phyloP scores from a whole-genome alignment of 2,797 vertebrate species.

The Pristis pectinata region DNA sequence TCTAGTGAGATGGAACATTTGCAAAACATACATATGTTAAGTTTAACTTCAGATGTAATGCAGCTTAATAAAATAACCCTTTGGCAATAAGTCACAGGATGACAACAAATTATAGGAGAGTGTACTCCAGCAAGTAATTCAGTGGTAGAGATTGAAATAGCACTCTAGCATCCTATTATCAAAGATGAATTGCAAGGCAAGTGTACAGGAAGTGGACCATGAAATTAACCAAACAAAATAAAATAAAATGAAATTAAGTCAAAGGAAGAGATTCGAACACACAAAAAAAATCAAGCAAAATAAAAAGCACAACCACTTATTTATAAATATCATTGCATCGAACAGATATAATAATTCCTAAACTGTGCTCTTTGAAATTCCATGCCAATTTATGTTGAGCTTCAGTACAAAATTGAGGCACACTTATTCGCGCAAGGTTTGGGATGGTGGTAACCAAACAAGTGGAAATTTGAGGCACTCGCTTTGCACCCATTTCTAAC shows the following conservation, averaged over 20 bases:
- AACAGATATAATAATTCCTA: neutral
- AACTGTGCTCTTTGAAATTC: neutral
- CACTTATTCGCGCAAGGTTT: too few relatives aligned
- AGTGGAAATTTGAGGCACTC: neutral
- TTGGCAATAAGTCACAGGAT: neutral
- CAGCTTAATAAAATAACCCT: neutral
- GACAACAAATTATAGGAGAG: neutral
- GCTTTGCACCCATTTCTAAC: neutral
- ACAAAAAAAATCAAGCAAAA: neutral
- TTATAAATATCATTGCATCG: neutral
- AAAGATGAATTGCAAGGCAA: neutral
- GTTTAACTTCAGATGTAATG: neutral
- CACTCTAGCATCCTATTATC: neutral
- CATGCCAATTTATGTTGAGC: neutral
- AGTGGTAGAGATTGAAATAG: neutral
- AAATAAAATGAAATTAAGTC: neutral
- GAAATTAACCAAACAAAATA: constrained; percentile 1
- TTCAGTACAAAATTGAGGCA: neutral
- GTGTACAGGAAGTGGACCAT: neutral
- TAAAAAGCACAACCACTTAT: neutral
- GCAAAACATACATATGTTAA: neutral
- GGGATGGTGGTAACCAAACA: too few relatives aligned
- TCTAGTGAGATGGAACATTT: neutral
- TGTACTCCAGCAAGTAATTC: neutral
- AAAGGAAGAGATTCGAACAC: neutral